Evolutionary conservation across 2,797 vertebrate genomes (phyloP), one percentile per base, ranked within the genome.

Genomic region (Lateolabrax maculatus): DNA sequence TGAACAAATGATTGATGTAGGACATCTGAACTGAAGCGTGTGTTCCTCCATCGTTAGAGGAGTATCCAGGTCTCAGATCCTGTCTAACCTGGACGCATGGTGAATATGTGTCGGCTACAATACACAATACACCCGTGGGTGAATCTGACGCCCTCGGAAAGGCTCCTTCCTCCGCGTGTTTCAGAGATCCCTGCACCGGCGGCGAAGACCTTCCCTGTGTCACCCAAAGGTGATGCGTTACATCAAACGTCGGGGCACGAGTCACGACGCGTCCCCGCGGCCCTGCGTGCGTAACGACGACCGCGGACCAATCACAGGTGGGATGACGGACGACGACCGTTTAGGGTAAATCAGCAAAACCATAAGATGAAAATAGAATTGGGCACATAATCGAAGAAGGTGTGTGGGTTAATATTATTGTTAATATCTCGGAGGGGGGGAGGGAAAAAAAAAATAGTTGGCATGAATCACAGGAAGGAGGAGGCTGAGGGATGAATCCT

Each of bases 231-330:
- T 91, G 87, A 90, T 78, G 86, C 84, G 79, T 66, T 79, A 70
- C 86, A 89, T 89, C 81, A 87, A 90, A 84, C 92, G 90, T 85
- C 88, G 87, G 44, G 77, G n/a, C 72, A 62, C 77, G 76, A 87
- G 77, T 21, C 72, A 62, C 77, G 76, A 87, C 84, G 85, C 77
- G 67, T 72, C 84, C 84, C 76, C 81, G 71, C 41, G 84, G 87
- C 74, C 71, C 77, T 56, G 86, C 90, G 90, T 88, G 92, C 90
- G 90, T 90, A 91, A 90, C 53, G 88, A 70, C 65, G 86, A 36
- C 1, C 56, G 52, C 67, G 57, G 83, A 90, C 93, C 94, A 93
- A 94, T 94, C 92, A 89, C 65, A 81, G 90, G 86, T 89, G 89
- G 55, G 84, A 82, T 85, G 86, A 90, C 83, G 77, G 83, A 85